phyloP scores from a whole-genome alignment of 2,113 vertebrate species.

The Indicator maculatus region DNA sequence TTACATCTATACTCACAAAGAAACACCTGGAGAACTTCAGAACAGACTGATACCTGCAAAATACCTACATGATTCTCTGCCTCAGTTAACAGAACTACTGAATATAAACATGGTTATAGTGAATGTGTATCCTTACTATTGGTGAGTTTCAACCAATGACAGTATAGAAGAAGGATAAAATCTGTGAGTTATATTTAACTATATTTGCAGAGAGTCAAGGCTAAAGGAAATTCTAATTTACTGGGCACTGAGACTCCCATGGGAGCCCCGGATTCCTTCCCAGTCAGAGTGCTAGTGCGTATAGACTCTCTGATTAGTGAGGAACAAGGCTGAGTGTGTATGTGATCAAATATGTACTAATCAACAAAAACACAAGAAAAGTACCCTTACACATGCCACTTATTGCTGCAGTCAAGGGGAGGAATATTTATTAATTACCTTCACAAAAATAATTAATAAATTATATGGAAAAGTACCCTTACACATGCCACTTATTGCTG shows the following conservation, averaged over 20 bases:
- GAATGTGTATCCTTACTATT: background rate
- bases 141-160: too few relatives aligned
- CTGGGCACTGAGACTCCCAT: background rate
- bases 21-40: background rate
- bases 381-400: background rate
- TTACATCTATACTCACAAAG: background rate
- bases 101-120: background rate
- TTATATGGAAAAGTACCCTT: too few relatives aligned
- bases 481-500: too few relatives aligned
- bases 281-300: background rate
- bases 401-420: too few relatives aligned
- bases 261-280: background rate
- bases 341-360: background rate
- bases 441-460: too few relatives aligned
- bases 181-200: too few relatives aligned
- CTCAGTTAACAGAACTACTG: background rate
- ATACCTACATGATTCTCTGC: background rate
- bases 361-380: background rate
- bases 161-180: too few relatives aligned
- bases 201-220: background rate
- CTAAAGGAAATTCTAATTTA: background rate
- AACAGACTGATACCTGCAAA: background rate
- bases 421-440: too few relatives aligned
- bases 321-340: accelerated
- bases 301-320: background rate